phyloP scores from a whole-genome alignment of 2,797 vertebrate species.

The Sebastes iracundus region DNA sequence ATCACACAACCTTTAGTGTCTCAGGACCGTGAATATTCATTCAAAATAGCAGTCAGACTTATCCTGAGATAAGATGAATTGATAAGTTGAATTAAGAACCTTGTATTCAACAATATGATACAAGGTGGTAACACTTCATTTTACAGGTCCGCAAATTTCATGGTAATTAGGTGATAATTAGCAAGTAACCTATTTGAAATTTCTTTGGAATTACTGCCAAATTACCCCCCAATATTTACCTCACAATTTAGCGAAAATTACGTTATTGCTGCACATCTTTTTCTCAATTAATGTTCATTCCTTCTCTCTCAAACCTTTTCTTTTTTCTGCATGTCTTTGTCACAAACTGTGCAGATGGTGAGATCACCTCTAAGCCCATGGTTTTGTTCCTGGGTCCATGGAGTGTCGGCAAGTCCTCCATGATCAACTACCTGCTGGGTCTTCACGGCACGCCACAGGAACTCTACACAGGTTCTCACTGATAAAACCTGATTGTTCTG shows the following conservation, averaged over 20 bases:
- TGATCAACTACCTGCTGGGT: conserved; percentile 98
- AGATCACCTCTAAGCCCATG: conserved; percentile 98
- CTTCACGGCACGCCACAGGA: conserved; percentile 90
- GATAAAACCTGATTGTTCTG: neutral
- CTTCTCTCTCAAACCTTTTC: neutral
- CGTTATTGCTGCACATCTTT: neutral
- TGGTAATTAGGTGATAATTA: too few relatives aligned
- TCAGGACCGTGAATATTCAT: neutral
- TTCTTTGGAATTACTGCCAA: too few relatives aligned
- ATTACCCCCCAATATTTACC: too few relatives aligned
- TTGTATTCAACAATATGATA: neutral
- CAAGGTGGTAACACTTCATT: too few relatives aligned
- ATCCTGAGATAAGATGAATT: neutral
- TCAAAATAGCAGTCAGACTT: neutral
- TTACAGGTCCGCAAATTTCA: too few relatives aligned
- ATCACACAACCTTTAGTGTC: neutral
- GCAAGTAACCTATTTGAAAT: too few relatives aligned
- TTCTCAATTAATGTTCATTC: neutral
- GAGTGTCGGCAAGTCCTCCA: conserved; percentile 98
- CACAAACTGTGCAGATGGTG: conserved; percentile 85
- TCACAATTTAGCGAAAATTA: too few relatives aligned
- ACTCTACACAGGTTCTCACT: conserved; percentile 74
- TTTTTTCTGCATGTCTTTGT: neutral
- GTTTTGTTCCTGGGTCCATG: conserved; percentile 97
- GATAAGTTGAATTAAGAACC: neutral